Percentiles rank a stretch among this genome's conserved stretches.
Evolutionary conservation across 2,888 invertebrate genomes (phyloP).

Genomic region (Hybos culiciformis): DNA sequence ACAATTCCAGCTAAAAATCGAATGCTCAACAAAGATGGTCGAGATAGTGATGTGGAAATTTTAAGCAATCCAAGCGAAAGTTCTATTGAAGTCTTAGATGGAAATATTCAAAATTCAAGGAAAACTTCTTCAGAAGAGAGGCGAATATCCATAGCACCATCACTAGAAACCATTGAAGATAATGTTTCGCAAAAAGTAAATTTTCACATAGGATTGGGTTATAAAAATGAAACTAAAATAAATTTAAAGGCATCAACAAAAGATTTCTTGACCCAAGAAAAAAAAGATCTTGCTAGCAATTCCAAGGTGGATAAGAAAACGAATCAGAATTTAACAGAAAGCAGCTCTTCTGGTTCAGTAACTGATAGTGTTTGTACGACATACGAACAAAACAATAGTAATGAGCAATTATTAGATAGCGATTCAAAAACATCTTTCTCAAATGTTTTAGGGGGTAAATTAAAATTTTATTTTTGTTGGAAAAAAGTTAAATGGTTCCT

Average conservation of each 20-base stretch:
- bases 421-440: constrained; percentile 20
- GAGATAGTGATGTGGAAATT: constrained; percentile 55
- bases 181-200: constrained; percentile 10
- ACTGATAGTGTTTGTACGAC: constrained; percentile 48
- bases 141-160: constrained; percentile 33
- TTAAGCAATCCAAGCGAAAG: constrained; percentile 58
- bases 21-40: constrained; percentile 26
- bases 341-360: constrained; percentile 47
- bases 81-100: constrained; percentile 50
- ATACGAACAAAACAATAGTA: constrained; percentile 36
- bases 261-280: background rate
- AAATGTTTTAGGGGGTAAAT: constrained; percentile 37
- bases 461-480: background rate
- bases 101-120: constrained; percentile 27
- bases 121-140: constrained; percentile 40
- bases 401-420: constrained; percentile 4
- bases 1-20: constrained; percentile 28
- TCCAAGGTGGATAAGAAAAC: constrained; percentile 2
- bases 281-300: background rate
- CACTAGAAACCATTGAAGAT: constrained; percentile 38
- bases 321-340: constrained; percentile 39
- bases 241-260: background rate
- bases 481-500: background rate
- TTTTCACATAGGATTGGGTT: background rate
- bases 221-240: background rate